Base-by-base conservation (phyloP, 2,113 vertebrate genomes). In the Oryzias woworae region DNA sequence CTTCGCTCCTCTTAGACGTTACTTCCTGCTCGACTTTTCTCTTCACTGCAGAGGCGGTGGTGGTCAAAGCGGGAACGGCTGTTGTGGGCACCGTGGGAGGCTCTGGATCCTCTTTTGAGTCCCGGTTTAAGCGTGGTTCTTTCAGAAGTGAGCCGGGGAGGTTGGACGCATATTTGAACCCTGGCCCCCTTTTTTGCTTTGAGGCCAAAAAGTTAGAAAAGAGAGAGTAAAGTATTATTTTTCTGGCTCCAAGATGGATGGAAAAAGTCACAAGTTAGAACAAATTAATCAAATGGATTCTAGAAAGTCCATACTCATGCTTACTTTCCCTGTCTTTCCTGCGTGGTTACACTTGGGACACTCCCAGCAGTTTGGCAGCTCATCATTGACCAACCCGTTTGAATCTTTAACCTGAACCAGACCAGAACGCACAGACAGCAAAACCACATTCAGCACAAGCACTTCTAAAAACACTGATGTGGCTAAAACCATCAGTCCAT, bases 131-230 rank as follows among this genome's bases (percentile, higher is more conserved):
- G 49, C 96, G 94, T 51, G 95, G 94, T 52, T 98, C 96, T 85
- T 96, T 98, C 61, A 98, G 92, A 53, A 98, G 81, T 0, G 96
- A 99, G 75, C 97, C 96, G 0, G 97, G 97, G 59, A 99, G 94
- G 88, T 96, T 98, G 20, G 97, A 98, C 0, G 97, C 97, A 3
- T 97, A 99, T 82, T 99, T 99, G 83, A 99, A 99, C 63, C 97
- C 97, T 49, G 97, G 97, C 65, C 97, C 97, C 88, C 97, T 94
- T 94, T 99, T 99, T 96, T 98, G 97, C 96, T 98, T 98, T 92
- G 94, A 93, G 90, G 93, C 95, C 96, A 96, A 90, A 94, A 92
- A 18, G 79, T 81, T 92, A 90, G 86, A 92, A 90, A 92, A 48
- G 70, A 80, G 71, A 89, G 77, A 88, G 87, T 80, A 87, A 90